Percentiles rank a stretch among this genome's conserved stretches.
phyloP scores from a whole-genome alignment of 2,797 vertebrate species.

The Danio tinwini region DNA sequence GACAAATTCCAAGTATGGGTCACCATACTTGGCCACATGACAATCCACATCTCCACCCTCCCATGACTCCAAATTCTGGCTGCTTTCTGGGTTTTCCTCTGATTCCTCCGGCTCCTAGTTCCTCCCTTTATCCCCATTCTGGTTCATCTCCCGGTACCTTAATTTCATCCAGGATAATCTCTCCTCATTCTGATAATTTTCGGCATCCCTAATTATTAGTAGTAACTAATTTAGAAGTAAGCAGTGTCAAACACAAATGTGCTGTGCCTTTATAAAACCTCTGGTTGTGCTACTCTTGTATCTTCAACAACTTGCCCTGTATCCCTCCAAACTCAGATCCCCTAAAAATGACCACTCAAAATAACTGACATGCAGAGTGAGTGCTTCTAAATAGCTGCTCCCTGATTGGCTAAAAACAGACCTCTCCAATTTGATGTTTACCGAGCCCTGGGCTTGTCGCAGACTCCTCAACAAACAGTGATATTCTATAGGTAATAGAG shows the following conservation, averaged over 20 bases:
- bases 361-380: neutral
- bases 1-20: neutral
- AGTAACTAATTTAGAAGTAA: too few relatives aligned
- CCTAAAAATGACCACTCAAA: neutral
- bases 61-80: too few relatives aligned
- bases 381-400: neutral
- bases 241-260: too few relatives aligned
- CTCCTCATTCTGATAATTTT: too few relatives aligned
- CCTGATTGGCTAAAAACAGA: conserved; percentile 5
- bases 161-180: too few relatives aligned
- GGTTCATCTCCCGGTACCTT: too few relatives aligned
- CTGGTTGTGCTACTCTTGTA: neutral
- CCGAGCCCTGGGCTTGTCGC: conserved; percentile 9
- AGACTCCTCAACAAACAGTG: neutral
- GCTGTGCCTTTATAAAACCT: too few relatives aligned
- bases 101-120: too few relatives aligned
- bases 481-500: conserved; percentile 32
- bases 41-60: too few relatives aligned
- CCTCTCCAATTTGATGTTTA: neutral
- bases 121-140: too few relatives aligned
- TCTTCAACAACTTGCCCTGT: neutral
- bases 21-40: neutral
- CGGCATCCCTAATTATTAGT: too few relatives aligned
- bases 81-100: too few relatives aligned
- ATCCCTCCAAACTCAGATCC: neutral